Percentiles rank a stretch among this genome's conserved stretches.
These are phyloP conservation scores for Egretta garzetta DNA, from an alignment of 2,113 vertebrate species.

Conservation along the genomic window DNA sequence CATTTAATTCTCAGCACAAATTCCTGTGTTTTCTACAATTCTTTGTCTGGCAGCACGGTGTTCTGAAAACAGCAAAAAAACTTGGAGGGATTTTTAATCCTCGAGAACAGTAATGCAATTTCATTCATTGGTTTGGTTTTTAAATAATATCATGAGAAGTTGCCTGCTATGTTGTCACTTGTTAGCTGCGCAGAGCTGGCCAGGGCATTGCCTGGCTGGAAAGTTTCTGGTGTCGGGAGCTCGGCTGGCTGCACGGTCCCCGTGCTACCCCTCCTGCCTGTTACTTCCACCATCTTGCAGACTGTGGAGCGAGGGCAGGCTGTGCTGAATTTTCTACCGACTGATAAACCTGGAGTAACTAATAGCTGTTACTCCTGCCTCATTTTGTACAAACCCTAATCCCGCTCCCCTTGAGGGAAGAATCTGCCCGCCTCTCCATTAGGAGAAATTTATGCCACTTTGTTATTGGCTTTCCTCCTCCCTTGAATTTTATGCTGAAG, in stretches of 20 bases:
- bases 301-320: neutral
- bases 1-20: neutral
- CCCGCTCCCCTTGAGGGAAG: neutral
- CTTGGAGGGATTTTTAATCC: neutral
- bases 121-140: neutral
- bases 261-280: neutral
- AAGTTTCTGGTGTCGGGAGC: neutral
- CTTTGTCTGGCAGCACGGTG: fast-evolving
- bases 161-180: fast-evolving
- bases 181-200: neutral
- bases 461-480: neutral
- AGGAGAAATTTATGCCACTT: neutral
- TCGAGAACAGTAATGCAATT: neutral
- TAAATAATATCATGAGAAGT: neutral
- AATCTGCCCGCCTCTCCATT: neutral
- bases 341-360: neutral
- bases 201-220: neutral
- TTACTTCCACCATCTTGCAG: too few relatives aligned
- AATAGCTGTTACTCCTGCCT: neutral
- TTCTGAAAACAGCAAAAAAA: neutral
- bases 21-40: neutral
- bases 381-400: neutral
- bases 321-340: neutral
- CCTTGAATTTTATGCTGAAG: neutral
- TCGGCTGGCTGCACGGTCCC: fast-evolving